Evolutionary conservation across 1,140 invertebrate genomes (phyloP), one percentile per base, ranked within the genome.

Genomic region (Paralvinella palmiformis): DNA sequence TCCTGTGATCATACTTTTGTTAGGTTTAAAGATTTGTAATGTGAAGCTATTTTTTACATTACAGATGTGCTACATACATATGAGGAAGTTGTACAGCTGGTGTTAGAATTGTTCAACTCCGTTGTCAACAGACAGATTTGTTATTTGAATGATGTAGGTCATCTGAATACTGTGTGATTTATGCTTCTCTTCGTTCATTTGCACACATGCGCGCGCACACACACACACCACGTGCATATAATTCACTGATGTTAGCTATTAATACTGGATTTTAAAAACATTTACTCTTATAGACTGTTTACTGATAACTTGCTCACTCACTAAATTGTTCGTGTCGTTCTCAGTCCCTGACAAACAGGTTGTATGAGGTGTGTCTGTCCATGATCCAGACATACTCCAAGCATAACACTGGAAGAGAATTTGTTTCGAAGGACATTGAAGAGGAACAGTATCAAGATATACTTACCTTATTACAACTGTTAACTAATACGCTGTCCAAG

Each of bases 31-130:
- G n/a, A n/a, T n/a, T n/a, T n/a, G n/a, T n/a, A n/a, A n/a, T n/a
- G n/a, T n/a, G n/a, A n/a, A n/a, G n/a, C n/a, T n/a, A n/a, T n/a
- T n/a, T n/a, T n/a, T n/a, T n/a, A n/a, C n/a, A n/a, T n/a, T n/a
- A 24, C 67, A 76, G 86, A 84, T 59, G 72, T 89, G 2, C 92
- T 91, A 74, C 88, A 90, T 78, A 91, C 91, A 81, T 92, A 91
- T 79, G 87, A 88, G 55, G 85, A 88, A 62, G 85, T 94, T 59
- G 88, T 93, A 22, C 85, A 91, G 71, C 81, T 90, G 15, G 86
- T 91, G 59, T 78, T 94, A 53, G 88, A 91, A 73, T 77, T 93
- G 2, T 87, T 91, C 65, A 85, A 84, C 56, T 86, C 89, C 73
- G 87, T 86, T 73, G 85, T 88, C 1, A 85, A 86, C 62, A 79